Evolutionary conservation across 2,113 vertebrate species (phyloP).

Genomic region (Todiramphus saurophagus): DNA sequence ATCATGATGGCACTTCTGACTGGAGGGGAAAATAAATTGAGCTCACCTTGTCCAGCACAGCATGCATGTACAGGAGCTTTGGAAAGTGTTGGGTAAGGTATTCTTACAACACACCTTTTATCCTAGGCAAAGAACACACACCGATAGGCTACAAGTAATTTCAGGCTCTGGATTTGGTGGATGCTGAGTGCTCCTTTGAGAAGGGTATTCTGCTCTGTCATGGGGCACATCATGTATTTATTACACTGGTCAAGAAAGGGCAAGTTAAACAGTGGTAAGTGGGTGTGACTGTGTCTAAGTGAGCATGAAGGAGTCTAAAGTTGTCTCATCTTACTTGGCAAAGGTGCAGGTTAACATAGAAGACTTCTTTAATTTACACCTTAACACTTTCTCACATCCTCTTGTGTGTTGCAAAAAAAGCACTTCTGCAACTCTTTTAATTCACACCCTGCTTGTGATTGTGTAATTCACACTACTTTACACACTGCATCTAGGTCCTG

Average conservation of each 20-base stretch:
- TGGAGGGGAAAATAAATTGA: neutral
- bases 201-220: neutral
- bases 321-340: neutral
- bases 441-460: neutral
- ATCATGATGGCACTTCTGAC: neutral
- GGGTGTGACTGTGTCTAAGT: neutral
- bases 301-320: constrained; percentile 13
- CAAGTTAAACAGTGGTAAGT: neutral
- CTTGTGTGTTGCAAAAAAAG: constrained; percentile 2
- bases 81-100: neutral
- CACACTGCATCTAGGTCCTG: neutral
- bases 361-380: constrained; percentile 37
- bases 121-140: neutral
- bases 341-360: neutral
- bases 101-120: neutral
- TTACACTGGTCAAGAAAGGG: neutral
- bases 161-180: neutral
- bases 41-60: neutral
- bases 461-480: neutral
- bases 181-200: neutral
- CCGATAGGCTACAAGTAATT: neutral
- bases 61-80: neutral
- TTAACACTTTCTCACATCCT: constrained; percentile 16
- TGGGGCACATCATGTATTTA: neutral
- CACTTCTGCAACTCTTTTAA: constrained; percentile 32